phyloP scores from a whole-genome alignment of 1,140 invertebrate genomes.

The Pentalonia nigronervosa region DNA sequence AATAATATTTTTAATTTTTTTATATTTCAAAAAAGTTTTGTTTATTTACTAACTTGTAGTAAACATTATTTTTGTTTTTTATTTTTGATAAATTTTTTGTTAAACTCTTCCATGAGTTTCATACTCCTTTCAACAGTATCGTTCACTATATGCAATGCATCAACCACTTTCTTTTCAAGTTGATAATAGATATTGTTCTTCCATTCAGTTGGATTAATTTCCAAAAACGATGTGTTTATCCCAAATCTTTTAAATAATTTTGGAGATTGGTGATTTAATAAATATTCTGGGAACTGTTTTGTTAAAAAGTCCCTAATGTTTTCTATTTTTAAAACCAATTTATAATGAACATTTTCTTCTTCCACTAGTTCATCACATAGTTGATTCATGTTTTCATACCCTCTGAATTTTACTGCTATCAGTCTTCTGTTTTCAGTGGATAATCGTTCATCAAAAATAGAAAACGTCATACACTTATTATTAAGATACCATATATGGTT shows the following conservation, averaged over 20 bases:
- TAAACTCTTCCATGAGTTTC: conserved; percentile 61
- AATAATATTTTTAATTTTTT: not conserved
- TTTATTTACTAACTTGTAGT: conserved; percentile 19
- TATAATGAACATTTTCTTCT: conserved; percentile 31
- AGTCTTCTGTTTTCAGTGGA: conserved; percentile 11
- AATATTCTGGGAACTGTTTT: not conserved
- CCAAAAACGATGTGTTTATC: conserved; percentile 28
- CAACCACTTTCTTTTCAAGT: conserved; percentile 60
- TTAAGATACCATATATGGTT: conserved; percentile 62
- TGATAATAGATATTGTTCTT: conserved; percentile 1
- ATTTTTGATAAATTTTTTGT: conserved; percentile 29
- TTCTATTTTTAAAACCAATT: conserved; percentile 14
- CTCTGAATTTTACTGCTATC: not conserved
- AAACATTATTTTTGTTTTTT: conserved; percentile 45
- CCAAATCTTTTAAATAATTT: conserved; percentile 47
- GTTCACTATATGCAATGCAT: conserved; percentile 60
- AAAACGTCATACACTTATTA: conserved; percentile 59
- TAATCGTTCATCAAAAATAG: conserved; percentile 61
- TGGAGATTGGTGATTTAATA: not conserved
- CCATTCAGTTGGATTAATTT: conserved; percentile 41
- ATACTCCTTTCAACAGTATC: conserved; percentile 61
- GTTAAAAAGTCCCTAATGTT: conserved; percentile 1
- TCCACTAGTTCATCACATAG: conserved; percentile 59
- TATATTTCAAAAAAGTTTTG: not conserved
- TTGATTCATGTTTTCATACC: conserved; percentile 52